Evolutionary conservation across 2,113 vertebrate genomes (phyloP).

Genomic region (Cynopterus brachyotis): DNA sequence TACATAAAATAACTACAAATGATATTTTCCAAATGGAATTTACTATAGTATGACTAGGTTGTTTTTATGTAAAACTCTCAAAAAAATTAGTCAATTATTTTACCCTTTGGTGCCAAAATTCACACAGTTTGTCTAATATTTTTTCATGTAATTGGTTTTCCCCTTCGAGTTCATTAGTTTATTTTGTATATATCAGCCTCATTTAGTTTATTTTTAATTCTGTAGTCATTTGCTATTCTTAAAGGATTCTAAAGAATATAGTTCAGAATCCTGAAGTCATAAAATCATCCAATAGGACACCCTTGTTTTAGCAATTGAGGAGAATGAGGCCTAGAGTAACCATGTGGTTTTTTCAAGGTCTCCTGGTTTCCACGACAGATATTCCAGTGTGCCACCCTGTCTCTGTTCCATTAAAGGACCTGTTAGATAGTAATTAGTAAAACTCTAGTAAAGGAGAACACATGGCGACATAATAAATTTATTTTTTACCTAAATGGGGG

Average conservation of each 20-base stretch:
- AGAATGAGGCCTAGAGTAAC: not conserved
- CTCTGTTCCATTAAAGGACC: not conserved
- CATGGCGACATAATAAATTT: not conserved
- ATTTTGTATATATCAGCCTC: not conserved
- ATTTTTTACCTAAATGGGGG: not conserved
- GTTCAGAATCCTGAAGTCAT: not conserved
- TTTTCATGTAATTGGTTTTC: not conserved
- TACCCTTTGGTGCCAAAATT: not conserved
- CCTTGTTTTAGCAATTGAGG: not conserved
- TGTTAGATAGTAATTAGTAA: not conserved
- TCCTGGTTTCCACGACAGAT: not conserved
- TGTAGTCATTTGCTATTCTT: not conserved
- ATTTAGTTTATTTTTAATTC: not conserved
- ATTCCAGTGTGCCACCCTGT: not conserved
- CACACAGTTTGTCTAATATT: not conserved
- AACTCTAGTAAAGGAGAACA: not conserved
- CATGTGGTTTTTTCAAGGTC: not conserved
- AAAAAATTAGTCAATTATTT: not conserved
- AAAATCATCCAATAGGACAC: not conserved
- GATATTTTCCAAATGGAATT: slow-evolving; percentile 1
- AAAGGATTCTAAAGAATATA: not conserved
- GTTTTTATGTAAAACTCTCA: not conserved
- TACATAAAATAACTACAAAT: not conserved
- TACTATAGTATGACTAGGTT: not conserved
- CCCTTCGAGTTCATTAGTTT: not conserved